Conservation (phyloP, 1,140 invertebrate species). For the Drosophila simulans region DNA sequence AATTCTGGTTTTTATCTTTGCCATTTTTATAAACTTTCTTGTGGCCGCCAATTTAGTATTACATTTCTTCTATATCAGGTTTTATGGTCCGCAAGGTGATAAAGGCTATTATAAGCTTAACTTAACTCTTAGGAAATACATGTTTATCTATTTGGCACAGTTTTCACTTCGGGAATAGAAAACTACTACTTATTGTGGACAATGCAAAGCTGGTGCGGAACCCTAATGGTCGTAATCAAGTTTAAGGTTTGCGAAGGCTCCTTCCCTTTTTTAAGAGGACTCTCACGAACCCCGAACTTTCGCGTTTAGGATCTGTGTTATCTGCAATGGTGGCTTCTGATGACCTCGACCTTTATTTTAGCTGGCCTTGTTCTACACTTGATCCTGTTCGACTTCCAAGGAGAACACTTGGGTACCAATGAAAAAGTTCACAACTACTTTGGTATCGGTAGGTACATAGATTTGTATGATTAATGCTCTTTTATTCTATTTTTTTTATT, state of each 20-base stretch:
- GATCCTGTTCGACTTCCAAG: not conserved
- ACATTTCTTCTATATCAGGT: not conserved
- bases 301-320: not conserved
- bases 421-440: not conserved
- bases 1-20: not conserved
- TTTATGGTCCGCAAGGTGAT: not conserved
- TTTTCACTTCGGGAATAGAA: not conserved
- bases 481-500: not conserved
- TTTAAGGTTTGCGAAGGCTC: not conserved
- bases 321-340: not conserved
- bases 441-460: constrained; percentile 26
- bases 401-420: not conserved
- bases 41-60: too few relatives aligned
- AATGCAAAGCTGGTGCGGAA: not conserved
- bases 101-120: too few relatives aligned
- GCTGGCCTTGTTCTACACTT: not conserved
- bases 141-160: not conserved
- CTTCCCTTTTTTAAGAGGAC: not conserved
- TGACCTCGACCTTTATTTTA: not conserved
- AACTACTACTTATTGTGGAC: not conserved
- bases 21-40: not conserved
- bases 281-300: not conserved
- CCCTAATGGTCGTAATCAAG: not conserved
- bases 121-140: not conserved
- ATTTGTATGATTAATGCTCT: not conserved